A percentile compares a stretch with the other conserved stretches of the same genome.
Conservation (phyloP, 2,888 invertebrate genomes). For the Ophion slaviceki region DNA sequence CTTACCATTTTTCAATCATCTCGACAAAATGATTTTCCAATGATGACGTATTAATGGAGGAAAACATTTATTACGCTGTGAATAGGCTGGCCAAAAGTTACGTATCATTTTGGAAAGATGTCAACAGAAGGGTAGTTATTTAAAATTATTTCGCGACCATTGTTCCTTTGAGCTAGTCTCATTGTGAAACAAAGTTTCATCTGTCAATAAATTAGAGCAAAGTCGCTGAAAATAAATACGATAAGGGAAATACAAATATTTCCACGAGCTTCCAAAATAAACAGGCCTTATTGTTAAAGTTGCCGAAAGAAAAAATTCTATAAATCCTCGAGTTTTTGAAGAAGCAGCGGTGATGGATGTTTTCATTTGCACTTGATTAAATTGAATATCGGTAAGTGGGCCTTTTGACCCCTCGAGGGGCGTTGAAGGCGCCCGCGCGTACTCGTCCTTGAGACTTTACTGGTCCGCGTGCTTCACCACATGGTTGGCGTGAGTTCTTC, state of each 20-base stretch:
- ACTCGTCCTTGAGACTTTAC: conserved; percentile 65
- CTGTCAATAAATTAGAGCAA: background rate
- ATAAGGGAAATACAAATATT: background rate
- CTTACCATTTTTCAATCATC: background rate
- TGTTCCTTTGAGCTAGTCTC: too few relatives aligned
- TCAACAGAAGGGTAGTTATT: too few relatives aligned
- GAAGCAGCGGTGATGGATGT: background rate
- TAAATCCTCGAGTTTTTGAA: background rate
- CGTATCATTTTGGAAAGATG: too few relatives aligned
- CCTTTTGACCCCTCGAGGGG: conserved; percentile 16
- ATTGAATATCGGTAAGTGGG: background rate
- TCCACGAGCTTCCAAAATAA: too few relatives aligned
- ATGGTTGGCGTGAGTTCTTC: conserved; percentile 73
- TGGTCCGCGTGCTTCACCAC: conserved; percentile 73
- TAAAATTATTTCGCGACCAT: too few relatives aligned
- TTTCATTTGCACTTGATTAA: background rate
- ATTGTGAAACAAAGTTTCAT: background rate
- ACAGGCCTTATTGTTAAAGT: background rate
- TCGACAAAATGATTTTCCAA: too few relatives aligned
- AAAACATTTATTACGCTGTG: too few relatives aligned
- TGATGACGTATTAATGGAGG: too few relatives aligned
- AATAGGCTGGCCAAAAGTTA: too few relatives aligned
- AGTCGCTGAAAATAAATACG: background rate
- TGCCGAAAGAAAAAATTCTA: background rate
- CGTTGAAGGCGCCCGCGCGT: conserved; percentile 44